Evolutionary conservation across 2,113 vertebrate species (phyloP), one percentile per base, ranked within the genome.

Genomic region (Setophaga coronata): DNA sequence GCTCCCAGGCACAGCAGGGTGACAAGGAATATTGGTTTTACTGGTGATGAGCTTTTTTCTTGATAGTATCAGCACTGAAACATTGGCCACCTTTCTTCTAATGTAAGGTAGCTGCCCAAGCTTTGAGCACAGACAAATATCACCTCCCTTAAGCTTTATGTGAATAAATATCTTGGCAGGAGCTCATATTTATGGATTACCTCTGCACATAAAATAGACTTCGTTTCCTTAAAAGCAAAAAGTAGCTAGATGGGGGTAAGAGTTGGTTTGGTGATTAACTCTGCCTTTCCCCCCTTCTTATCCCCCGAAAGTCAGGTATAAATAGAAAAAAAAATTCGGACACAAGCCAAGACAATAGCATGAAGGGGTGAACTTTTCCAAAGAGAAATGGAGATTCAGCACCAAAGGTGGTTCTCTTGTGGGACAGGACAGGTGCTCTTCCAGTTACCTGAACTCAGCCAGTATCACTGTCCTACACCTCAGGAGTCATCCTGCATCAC

Each of bases 141-240:
- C 65, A 89, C 61, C 70, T 87, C 73, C 62, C 40, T 72, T 72
- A 82, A 92, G 54, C 65, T 91, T 70, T 50, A 48, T 51, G 83
- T 94, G 92, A 96, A 89, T 77, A 92, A 87, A 45, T 1, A 17
- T 38, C 83, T 95, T 95, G 90, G 86, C 89, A 85, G 74, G 26
- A 87, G 57, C n/a, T 80, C 62, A 45, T 15, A 23, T 79, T 92
- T 96, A 89, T 93, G 80, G 47, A 76, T 96, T 90, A 84, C 77
- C 61, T 82, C 58, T 95, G 53, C 43, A 84, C 53, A 92, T 40
- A 87, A 92, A 91, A 36, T 81, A 47, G n/a, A 89, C 78, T 95
- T 95, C 17, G 87, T 93, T 94, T 90, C 81, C 87, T 94, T 96
- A 89, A 90, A 72, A 95, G 65, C 89, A 74, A 89, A 87, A 92